Percentiles rank a stretch among this genome's conserved stretches.
Conservation (phyloP, 2,113 vertebrate species). For the Trogon melanurus region DNA sequence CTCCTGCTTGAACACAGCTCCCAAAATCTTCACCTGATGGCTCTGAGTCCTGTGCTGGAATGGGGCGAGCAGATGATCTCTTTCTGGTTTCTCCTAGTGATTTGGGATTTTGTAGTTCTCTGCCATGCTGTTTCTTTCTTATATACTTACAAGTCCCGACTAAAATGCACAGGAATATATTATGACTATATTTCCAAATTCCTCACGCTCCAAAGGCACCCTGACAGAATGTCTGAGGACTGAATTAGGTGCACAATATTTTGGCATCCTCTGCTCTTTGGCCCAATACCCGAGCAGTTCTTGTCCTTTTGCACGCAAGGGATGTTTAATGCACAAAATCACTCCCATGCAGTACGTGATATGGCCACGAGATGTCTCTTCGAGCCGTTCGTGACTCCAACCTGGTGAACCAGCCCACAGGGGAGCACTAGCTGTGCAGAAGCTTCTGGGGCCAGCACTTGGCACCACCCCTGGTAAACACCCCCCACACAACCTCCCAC, state of each 20-base stretch:
- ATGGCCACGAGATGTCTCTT: slow-evolving; percentile 64
- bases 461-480: not conserved
- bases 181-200: not conserved
- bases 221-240: not conserved
- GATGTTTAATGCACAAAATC: not conserved
- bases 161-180: not conserved
- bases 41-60: not conserved
- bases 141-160: not conserved
- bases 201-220: not conserved
- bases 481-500: accelerated
- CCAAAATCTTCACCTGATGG: not conserved
- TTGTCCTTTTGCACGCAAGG: not conserved
- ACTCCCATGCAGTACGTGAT: slow-evolving; percentile 30
- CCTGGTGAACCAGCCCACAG: not conserved
- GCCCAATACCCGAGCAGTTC: not conserved
- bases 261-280: not conserved
- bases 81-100: not conserved
- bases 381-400: not conserved
- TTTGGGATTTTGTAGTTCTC: not conserved
- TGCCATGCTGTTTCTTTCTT: not conserved
- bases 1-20: not conserved
- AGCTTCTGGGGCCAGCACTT: not conserved
- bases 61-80: not conserved
- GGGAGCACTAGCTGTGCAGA: not conserved
- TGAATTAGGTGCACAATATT: not conserved